These are phyloP conservation scores for Eueides isabella DNA, from an alignment of 1,140 invertebrate species.

Conservation along the genomic window DNA sequence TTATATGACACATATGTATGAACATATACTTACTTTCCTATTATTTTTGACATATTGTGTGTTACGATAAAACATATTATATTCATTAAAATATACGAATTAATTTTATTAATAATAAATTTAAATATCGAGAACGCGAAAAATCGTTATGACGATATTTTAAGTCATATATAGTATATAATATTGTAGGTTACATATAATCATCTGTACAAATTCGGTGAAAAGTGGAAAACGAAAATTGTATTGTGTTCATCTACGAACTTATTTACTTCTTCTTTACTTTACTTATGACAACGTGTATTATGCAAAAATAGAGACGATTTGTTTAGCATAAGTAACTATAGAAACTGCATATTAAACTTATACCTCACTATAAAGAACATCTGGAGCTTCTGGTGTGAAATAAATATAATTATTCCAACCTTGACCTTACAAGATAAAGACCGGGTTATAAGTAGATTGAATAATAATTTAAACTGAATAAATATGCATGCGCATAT, in stretches of 20 bases:
- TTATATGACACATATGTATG: neutral
- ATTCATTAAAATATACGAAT: no score
- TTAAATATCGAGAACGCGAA: no score
- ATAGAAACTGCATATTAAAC: conserved; percentile 9
- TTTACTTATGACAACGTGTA: no score
- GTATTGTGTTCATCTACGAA: no score
- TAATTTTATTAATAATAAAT: no score
- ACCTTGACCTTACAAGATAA: neutral
- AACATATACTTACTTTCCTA: neutral
- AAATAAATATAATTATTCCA: neutral
- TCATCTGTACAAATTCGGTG: no score
- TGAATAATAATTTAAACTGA: neutral
- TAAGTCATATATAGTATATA: no score
- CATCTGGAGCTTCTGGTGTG: conserved; percentile 5
- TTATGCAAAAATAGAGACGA: neutral
- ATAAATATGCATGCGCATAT: neutral
- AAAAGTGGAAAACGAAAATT: no score
- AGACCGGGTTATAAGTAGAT: neutral
- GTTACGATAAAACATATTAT: no score
- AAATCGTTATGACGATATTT: no score
- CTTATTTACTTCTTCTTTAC: no score
- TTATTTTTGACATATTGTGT: neutral
- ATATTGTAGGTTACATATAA: no score
- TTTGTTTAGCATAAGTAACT: neutral
- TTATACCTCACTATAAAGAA: neutral